Evolutionary conservation across 2,113 vertebrate species (phyloP).

Genomic region (Oryzias celebensis): DNA sequence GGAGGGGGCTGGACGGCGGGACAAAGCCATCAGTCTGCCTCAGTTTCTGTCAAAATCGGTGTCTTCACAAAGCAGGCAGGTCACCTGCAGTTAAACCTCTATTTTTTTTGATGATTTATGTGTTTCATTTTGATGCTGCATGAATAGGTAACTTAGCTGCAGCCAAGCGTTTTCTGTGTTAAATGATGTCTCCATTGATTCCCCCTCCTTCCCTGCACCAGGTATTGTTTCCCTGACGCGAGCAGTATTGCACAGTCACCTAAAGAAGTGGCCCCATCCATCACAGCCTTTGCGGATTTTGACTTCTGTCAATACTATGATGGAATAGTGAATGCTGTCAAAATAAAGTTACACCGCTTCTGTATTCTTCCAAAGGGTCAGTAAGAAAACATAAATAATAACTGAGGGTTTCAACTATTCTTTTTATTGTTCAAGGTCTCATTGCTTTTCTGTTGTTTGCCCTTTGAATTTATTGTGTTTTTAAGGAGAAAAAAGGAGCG

Average conservation of each 20-base stretch:
- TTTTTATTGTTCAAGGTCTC: conserved; percentile 28
- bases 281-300: conserved; percentile 46
- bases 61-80: conserved; percentile 23
- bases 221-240: conserved; percentile 31
- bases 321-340: conserved; percentile 47
- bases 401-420: conserved; percentile 1
- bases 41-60: conserved; percentile 39
- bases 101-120: conserved; percentile 34
- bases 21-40: conserved; percentile 43
- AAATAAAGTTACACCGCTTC: conserved; percentile 41
- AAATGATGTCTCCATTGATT: conserved; percentile 38
- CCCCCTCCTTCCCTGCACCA: neutral
- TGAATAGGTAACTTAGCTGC: conserved; percentile 8
- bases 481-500: conserved; percentile 10
- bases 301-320: conserved; percentile 51
- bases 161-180: conserved; percentile 25
- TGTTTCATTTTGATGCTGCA: conserved; percentile 27
- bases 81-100: conserved; percentile 18
- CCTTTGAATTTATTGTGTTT: conserved; percentile 13
- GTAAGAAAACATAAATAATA: neutral
- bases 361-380: conserved; percentile 20
- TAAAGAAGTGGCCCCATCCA: conserved; percentile 25
- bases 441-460: conserved; percentile 10
- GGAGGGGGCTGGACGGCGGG: conserved; percentile 49
- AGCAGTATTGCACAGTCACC: conserved; percentile 36